Percentiles rank a stretch among this genome's conserved stretches.
phyloP scores from a whole-genome alignment of 2,888 invertebrate species.

The Lucinisca nassula region DNA sequence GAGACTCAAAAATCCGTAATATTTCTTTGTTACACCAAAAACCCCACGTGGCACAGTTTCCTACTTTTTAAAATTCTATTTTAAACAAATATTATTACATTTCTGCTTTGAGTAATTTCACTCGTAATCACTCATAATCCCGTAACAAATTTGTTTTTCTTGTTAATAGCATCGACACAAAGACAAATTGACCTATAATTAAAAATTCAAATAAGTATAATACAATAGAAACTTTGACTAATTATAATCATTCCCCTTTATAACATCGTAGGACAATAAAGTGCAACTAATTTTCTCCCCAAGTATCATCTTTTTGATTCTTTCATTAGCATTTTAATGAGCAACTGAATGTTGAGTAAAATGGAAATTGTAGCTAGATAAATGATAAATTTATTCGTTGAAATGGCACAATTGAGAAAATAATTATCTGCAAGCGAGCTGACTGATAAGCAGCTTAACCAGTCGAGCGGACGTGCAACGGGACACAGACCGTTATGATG shows the following conservation, averaged over 20 bases:
- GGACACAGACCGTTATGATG: background rate
- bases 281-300: background rate
- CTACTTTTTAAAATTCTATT: background rate
- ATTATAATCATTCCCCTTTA: background rate
- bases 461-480: background rate
- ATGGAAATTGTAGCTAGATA: slow-evolving; percentile 15
- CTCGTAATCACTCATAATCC: background rate
- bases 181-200: background rate
- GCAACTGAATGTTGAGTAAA: background rate
- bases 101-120: background rate
- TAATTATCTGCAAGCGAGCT: background rate
- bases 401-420: background rate
- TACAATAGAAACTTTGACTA: background rate
- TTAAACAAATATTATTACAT: background rate
- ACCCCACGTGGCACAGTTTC: background rate
- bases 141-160: slow-evolving; percentile 9
- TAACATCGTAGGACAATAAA: background rate
- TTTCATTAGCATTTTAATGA: slow-evolving; percentile 8
- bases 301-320: background rate
- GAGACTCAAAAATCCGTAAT: background rate
- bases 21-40: background rate
- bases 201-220: background rate
- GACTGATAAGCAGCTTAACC: background rate
- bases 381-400: slow-evolving; percentile 2
- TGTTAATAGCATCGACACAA: background rate